Base-by-base conservation (phyloP, 2,888 invertebrate genomes). In the Tigriopus californicus region DNA sequence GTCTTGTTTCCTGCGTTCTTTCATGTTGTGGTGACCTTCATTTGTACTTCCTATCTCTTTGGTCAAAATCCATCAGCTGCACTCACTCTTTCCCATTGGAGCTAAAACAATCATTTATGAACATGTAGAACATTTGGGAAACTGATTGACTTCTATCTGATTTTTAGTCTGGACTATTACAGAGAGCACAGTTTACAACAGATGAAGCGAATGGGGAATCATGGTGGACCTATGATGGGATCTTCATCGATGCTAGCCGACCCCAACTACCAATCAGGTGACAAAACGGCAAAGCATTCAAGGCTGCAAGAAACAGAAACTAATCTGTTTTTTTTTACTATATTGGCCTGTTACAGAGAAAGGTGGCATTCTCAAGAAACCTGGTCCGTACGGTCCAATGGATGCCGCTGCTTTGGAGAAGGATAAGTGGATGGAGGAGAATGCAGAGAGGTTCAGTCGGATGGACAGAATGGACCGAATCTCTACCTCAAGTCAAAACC, bases 331-430 rank as follows among this genome's bases (percentile, higher is more conserved):
- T 18, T 55, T 58, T 62, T 58, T 58, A 62, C n/a, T n/a, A n/a
- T n/a, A n/a, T n/a, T n/a, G n/a, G n/a, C n/a, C n/a, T n/a, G n/a
- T 67, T 63, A 63, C 74, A 80, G 80, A 79, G 58, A 81, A 82
- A 73, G 85, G 85, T 73, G 90, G 90, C 61, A 90, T 90, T 70
- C 78, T 90, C 69, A 90, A 90, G 78, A 89, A 88, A 74, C 64
- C 67, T 11, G 61, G 58, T 5, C 57, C 61, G 11, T 53, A 53
- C 46, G 41, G 59, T 25, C 62, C 62, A 56, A 63, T 64, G 59
- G 62, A 85, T 66, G 82, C 85, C 66, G 81, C 83, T 66, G 80
- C 82, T 66, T 77, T 80, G 66, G 75, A 76, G 65, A 83, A 82
- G 70, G 82, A 82, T 67, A 80, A 80, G 69, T 84, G 83, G 84